These are phyloP conservation scores for Augochlorella aurata DNA, from an alignment of 2,888 invertebrate genomes.

Conservation along the genomic window DNA sequence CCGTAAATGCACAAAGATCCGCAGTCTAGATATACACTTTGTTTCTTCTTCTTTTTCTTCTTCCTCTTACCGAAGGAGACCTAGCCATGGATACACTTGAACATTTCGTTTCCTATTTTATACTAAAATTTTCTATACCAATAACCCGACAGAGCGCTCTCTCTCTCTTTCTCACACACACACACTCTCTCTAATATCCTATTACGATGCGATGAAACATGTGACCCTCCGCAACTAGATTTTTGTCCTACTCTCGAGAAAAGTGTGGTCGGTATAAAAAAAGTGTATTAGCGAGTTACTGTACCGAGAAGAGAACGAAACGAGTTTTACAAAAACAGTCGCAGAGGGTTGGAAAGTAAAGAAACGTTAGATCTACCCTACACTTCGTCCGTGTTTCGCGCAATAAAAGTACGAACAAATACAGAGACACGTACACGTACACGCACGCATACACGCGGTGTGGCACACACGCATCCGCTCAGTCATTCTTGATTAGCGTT, in stretches of 20 bases:
- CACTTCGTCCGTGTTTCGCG: neutral
- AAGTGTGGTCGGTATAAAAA: neutral
- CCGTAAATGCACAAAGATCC: neutral
- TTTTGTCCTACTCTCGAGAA: conserved; percentile 2
- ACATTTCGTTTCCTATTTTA: conserved; percentile 1
- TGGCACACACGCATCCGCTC: neutral
- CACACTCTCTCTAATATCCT: neutral
- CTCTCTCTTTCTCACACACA: too few relatives aligned
- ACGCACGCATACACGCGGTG: neutral
- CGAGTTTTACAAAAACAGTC: conserved; percentile 3
- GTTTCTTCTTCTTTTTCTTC: neutral
- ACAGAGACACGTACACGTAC: neutral
- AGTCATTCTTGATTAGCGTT: neutral
- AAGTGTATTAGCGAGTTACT: neutral
- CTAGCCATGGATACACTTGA: neutral
- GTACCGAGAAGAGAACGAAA: neutral
- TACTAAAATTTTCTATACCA: neutral
- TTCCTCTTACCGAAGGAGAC: neutral
- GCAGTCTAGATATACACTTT: neutral
- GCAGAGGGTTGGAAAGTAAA: neutral
- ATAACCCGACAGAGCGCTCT: neutral
- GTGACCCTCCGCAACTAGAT: neutral
- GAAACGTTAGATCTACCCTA: conserved; percentile 4
- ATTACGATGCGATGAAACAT: neutral
- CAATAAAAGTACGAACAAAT: neutral